phyloP scores from a whole-genome alignment of 53 echinoderm and acorn worm species.

The Holothuria leucospilota region DNA sequence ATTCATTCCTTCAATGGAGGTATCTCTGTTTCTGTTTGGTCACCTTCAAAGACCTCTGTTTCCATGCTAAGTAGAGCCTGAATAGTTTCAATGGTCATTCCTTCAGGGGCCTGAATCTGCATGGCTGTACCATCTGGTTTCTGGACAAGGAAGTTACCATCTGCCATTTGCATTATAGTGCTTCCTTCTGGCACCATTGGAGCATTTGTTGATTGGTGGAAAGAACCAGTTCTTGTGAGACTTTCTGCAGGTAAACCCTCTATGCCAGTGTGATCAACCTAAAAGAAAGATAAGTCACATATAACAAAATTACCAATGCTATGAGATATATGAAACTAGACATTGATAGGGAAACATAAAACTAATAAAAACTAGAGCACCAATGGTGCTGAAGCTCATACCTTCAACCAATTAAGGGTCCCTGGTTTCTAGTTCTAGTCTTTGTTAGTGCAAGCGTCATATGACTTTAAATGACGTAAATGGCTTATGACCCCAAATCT shows the following conservation, averaged over 20 bases:
- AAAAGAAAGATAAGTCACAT: neutral
- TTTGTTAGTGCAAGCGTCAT: too few relatives aligned
- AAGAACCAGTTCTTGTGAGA: neutral
- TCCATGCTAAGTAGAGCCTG: slow-evolving; percentile 92
- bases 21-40: slow-evolving; percentile 15
- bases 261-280: slow-evolving; percentile 22
- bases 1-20: neutral
- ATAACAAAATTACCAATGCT: too few relatives aligned
- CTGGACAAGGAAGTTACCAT: slow-evolving; percentile 91
- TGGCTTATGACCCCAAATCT: too few relatives aligned
- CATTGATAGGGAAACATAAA: too few relatives aligned
- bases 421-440: too few relatives aligned
- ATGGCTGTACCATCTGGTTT: slow-evolving; percentile 96
- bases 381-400: too few relatives aligned
- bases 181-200: slow-evolving; percentile 79
- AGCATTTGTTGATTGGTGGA: slow-evolving; percentile 19
- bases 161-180: slow-evolving; percentile 92
- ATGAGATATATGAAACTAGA: too few relatives aligned
- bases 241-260: slow-evolving; percentile 13
- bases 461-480: too few relatives aligned
- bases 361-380: too few relatives aligned
- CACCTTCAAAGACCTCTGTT: slow-evolving; percentile 40
- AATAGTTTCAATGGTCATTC: slow-evolving; percentile 95
- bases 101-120: slow-evolving; percentile 94
- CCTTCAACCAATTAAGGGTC: too few relatives aligned